Evolutionary conservation across 2,888 invertebrate species (phyloP), one percentile per base, ranked within the genome.

Genomic region (Chymomyza fuscimana): DNA sequence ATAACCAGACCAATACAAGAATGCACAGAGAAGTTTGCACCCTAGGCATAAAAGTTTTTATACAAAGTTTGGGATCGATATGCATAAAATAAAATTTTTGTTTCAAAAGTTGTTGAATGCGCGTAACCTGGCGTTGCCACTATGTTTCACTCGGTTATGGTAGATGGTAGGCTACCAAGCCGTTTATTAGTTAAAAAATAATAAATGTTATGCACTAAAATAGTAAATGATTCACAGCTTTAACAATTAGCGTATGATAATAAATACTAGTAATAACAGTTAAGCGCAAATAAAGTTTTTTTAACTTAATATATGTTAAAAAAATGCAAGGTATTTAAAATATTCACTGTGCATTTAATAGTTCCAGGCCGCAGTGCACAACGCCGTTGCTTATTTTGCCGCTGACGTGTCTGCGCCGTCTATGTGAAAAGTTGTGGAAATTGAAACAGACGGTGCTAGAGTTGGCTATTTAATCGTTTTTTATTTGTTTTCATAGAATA

Each of bases 351-450:
- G 4, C 40, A 4, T 46, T 46, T 1, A 12, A 12, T 4, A 46
- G 40, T 46, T 12, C 40, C 40, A 46, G 6, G 40, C 40, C 40
- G 12, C 12, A 4, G 5, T 12, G 40, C 4, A 12, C 12, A 40
- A 46, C 40, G 40, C 40, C 40, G 40, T 46, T 46, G 19, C 19
- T 15, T 56, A 56, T 16, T 25, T 67, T 67, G 81, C 67, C 88
- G 89, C 88, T 91, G 91, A 91, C 91, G 91, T 91, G 91, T 91
- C 90, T 90, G 63, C 78, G 25, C 63, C 54, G 54, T 80, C 83
- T 80, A 69, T 73, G 72, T 78, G 78, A 81, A 78, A 77, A 77
- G 5, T 36, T 78, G 78, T 77, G 73, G 69, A 71, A 79, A 75
- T 70, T 70, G 65, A 78, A 76, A 76, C 78, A 80, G 82, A 79